Evolutionary conservation across 2,888 invertebrate species (phyloP).

Genomic region (Cheilosia pagana): DNA sequence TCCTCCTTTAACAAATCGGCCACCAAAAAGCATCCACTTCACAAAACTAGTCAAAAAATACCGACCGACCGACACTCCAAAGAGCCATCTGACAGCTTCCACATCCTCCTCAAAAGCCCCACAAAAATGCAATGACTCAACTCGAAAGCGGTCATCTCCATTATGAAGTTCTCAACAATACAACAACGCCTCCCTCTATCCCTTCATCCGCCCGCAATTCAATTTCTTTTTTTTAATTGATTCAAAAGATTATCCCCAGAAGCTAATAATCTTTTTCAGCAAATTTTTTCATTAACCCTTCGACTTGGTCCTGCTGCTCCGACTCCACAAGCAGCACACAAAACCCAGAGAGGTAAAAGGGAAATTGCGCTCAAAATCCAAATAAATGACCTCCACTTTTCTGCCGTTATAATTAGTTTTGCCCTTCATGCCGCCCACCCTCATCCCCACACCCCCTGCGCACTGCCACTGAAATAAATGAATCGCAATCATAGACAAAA

Average conservation of each 20-base stretch:
- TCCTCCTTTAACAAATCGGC: too few species aligned
- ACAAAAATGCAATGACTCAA: not conserved
- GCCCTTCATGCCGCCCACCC: conserved; percentile 6
- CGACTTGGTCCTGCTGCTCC: not conserved
- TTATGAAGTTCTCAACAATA: conserved; percentile 6
- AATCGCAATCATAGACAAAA: conserved; percentile 76
- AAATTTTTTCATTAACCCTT: conserved; percentile 58
- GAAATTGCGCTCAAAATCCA: conserved; percentile 61
- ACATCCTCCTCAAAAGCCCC: too few species aligned
- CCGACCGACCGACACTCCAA: too few species aligned
- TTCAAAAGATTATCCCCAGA: conserved; percentile 68
- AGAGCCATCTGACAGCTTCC: too few species aligned
- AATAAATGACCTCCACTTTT: conserved; percentile 73
- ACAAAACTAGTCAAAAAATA: too few species aligned
- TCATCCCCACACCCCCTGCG: conserved; percentile 16
- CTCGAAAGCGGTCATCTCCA: not conserved
- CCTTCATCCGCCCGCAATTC: conserved; percentile 13
- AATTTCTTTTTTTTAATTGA: conserved; percentile 56
- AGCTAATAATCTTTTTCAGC: conserved; percentile 68
- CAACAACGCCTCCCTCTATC: too few species aligned
- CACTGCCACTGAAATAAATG: conserved; percentile 70
- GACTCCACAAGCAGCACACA: conserved; percentile 12
- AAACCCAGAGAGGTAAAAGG: conserved; percentile 54
- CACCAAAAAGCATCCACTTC: too few species aligned
- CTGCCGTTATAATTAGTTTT: conserved; percentile 74